Base-by-base conservation (phyloP, 2,888 invertebrate genomes). In the Thecocarcelia acutangulata region DNA sequence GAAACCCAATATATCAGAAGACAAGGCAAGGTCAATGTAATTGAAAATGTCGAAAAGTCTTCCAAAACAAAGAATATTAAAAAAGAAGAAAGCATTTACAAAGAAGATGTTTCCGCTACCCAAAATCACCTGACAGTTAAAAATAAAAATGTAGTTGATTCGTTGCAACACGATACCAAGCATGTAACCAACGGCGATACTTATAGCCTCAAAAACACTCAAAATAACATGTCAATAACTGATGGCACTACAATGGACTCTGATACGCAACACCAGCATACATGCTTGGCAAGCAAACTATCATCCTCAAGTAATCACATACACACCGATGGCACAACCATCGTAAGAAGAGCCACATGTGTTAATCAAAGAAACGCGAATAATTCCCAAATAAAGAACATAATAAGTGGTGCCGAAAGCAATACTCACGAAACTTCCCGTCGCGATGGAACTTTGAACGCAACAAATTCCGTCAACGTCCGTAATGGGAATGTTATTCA, bases 1-100 rank as follows among this genome's bases (percentile, higher is more conserved):
- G 89, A 90, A 85, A 89, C 88, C 0, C 89, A 90, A 40, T 90
- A 90, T 40, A 86, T 90, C 1, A 88, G 87, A 77, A 85, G 89
- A 13, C 87, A 87, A 40, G 89, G 87, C 6, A 88, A 87, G 64
- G 87, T 90, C 0, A 90, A 90, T 84, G 87, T 90, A 1, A 87
- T 88, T 37, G 90, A 90, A 79, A 90, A 90, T 82, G 85, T 89
- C 15, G 87, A 89, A 2, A 89, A 88, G 61, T 86, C 89, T 15
- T 88, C 87, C 12, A 87, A 87, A 1, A 86, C 87, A n/a, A 88
- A 87, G 54, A 90, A 89, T 75, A 85, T 90, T 63, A 85, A 88
- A 33, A 90, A 89, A 56, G 87, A 86, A 56, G 83, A 88, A 70
- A 89, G 87, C 50, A 84, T 87, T 33, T 87, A 88, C 69, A 86